Conservation (phyloP, 2,797 vertebrate species). For the Periparus ater region DNA sequence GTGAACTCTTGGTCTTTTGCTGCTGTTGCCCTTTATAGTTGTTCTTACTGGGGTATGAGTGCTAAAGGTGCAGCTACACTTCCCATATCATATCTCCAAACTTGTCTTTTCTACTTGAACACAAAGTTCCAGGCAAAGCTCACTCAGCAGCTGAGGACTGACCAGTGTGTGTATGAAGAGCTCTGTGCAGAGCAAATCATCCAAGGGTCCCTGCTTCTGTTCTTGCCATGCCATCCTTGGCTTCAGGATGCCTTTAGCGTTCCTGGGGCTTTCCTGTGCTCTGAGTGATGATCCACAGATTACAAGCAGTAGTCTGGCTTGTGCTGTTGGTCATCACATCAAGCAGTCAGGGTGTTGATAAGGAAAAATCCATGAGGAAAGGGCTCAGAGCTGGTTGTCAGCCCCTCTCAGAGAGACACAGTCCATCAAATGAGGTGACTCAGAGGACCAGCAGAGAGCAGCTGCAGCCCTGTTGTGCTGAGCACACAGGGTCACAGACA, state of each 20-base stretch:
- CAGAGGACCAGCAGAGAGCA: background rate
- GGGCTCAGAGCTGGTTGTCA: background rate
- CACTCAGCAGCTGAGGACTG: background rate
- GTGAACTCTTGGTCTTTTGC: background rate
- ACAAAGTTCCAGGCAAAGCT: background rate
- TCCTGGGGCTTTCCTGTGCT: background rate
- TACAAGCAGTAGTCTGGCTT: background rate
- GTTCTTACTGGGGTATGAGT: background rate
- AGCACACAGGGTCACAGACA: background rate
- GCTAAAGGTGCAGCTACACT: background rate
- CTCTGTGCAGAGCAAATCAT: background rate
- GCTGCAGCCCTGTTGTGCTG: background rate
- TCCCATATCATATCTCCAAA: background rate
- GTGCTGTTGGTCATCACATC: background rate
- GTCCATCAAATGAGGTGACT: background rate
- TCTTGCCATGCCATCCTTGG: background rate
- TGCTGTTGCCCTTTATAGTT: background rate
- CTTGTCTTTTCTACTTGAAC: background rate
- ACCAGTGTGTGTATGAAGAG: accelerated
- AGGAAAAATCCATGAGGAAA: background rate
- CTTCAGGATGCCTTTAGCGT: background rate
- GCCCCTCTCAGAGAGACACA: background rate
- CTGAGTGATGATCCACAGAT: background rate
- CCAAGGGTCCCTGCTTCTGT: background rate
- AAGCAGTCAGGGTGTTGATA: background rate